These are phyloP conservation scores for Pantherophis vulpinus DNA, from an alignment of 2,797 vertebrate genomes.

Conservation along the genomic window DNA sequence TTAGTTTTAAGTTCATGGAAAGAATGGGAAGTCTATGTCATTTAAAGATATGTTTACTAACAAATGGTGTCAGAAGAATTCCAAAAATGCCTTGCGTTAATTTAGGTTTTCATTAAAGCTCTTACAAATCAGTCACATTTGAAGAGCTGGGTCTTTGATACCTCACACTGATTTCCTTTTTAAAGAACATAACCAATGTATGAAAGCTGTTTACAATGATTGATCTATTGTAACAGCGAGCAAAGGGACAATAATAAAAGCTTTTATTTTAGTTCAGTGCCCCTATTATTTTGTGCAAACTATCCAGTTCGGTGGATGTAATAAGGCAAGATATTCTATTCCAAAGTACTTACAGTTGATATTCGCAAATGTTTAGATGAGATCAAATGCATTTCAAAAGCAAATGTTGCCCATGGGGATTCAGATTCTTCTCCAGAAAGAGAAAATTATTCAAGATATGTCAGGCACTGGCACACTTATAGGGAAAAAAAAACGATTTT, in stretches of 20 bases:
- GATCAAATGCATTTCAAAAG: conserved; percentile 1
- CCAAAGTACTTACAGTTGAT: conserved; percentile 9
- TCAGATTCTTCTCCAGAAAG: not conserved
- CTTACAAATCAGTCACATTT: conserved; percentile 4
- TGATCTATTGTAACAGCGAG: conserved; percentile 37
- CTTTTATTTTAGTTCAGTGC: conserved; percentile 16
- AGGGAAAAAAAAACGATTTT: not conserved
- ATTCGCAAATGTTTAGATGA: conserved; percentile 26
- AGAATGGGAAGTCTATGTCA: conserved; percentile 39
- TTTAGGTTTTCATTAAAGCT: conserved; percentile 20
- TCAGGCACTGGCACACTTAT: not conserved
- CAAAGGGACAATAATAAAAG: conserved; percentile 28
- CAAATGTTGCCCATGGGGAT: conserved; percentile 4
- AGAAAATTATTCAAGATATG: not conserved
- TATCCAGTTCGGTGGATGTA: not conserved
- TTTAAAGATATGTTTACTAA: conserved; percentile 33
- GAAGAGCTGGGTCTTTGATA: not conserved
- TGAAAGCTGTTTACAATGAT: conserved; percentile 6
- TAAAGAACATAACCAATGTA: conserved; percentile 44
- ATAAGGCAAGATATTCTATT: conserved; percentile 32
- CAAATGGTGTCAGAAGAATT: not conserved
- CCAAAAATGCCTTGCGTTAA: not conserved
- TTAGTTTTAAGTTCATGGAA: conserved; percentile 34
- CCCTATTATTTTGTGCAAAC: conserved; percentile 29
- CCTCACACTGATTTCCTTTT: conserved; percentile 30